phyloP scores from a whole-genome alignment of 2,888 invertebrate genomes.

The Deroplatys truncata region DNA sequence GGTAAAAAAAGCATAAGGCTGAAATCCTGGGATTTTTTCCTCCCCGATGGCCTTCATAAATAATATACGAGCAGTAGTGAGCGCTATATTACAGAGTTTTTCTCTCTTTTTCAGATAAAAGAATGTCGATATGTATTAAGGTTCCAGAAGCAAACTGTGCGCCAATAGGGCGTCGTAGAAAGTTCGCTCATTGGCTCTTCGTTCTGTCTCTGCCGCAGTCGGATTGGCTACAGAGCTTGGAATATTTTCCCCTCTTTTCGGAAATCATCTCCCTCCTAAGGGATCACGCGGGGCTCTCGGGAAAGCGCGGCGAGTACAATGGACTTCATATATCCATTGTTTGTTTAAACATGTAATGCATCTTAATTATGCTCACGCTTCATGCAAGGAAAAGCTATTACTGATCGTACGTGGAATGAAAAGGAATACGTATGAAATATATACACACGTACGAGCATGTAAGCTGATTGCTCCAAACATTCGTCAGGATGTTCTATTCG shows the following conservation, averaged over 20 bases:
- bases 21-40: background rate
- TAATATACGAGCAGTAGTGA: background rate
- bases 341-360: background rate
- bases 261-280: background rate
- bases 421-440: background rate
- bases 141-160: background rate
- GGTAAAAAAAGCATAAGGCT: background rate
- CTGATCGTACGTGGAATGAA: background rate
- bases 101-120: background rate
- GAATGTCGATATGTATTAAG: background rate
- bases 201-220: background rate
- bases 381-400: background rate
- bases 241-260: background rate
- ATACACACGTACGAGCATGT: too few relatives aligned
- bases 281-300: background rate
- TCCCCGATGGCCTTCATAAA: background rate
- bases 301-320: background rate
- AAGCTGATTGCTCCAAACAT: too few relatives aligned
- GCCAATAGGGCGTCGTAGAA: background rate
- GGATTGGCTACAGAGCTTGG: background rate
- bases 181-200: background rate
- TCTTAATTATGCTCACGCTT: background rate
- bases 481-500: background rate
- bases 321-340: background rate
- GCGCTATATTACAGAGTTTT: background rate